phyloP scores from a whole-genome alignment of 2,113 vertebrate species.

The Eira barbara region DNA sequence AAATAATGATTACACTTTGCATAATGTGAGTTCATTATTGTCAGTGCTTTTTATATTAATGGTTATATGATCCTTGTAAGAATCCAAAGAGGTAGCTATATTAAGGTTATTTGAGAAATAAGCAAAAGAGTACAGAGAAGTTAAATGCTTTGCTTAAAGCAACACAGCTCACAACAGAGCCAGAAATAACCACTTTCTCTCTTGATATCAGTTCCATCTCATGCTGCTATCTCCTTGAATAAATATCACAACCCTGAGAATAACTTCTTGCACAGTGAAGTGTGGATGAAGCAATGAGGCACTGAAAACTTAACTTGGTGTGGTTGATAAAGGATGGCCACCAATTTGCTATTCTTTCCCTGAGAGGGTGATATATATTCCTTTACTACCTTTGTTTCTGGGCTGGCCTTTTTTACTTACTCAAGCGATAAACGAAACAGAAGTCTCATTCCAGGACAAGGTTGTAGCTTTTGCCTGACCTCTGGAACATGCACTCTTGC shows the following conservation, averaged over 20 bases:
- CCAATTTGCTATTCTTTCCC: not conserved
- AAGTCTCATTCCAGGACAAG: not conserved
- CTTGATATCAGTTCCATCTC: not conserved
- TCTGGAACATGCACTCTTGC: not conserved
- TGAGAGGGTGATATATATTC: not conserved
- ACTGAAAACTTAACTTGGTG: not conserved
- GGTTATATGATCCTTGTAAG: not conserved
- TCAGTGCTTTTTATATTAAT: not conserved
- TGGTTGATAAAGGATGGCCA: not conserved
- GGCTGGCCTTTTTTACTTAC: not conserved
- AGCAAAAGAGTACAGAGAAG: not conserved
- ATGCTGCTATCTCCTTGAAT: not conserved
- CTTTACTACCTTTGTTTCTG: not conserved
- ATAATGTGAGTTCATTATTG: not conserved
- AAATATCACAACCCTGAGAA: not conserved
- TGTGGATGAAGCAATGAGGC: not conserved
- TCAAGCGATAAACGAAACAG: not conserved
- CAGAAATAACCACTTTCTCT: not conserved
- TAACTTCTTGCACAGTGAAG: not conserved
- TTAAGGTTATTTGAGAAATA: not conserved
- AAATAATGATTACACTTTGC: not conserved
- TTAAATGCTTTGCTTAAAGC: constrained; percentile 11
- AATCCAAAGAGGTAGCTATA: not conserved
- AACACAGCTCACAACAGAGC: not conserved
- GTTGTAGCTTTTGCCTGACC: not conserved